Evolutionary conservation across 2,888 invertebrate species (phyloP), one percentile per base, ranked within the genome.

Genomic region (Glaucopsyche alexis): DNA sequence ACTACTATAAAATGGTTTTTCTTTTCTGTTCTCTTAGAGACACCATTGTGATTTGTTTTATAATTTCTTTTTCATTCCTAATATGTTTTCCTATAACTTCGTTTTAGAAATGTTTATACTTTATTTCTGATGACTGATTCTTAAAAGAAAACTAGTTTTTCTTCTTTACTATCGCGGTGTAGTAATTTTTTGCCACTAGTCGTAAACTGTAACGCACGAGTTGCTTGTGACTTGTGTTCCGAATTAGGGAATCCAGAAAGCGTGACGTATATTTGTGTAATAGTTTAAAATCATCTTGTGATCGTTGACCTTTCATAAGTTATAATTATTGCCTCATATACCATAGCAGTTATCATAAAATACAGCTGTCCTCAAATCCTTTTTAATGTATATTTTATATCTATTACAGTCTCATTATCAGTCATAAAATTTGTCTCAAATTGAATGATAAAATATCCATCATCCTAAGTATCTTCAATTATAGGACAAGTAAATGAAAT

Each of bases 211-310:
- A 38, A 60, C 60, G 60, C 60, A 60, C 60, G 60, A 60, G 42
- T 42, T 40, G 42, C 42, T n/a, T n/a, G 65, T 42, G n/a, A 40
- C 42, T 66, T 66, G 66, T 66, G 29, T 16, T 60, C 60, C 29
- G 60, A 66, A 66, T 66, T 16, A 42, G 42, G 42, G 42, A 66
- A 66, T n/a, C 42, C 66, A 66, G 66, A 66, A 66, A 66, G 66
- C 42, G 66, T 66, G 66, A 66, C 66, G 16, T 66, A 38, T 60
- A 29, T 60, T 60, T 60, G 60, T 60, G 60, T 60, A 60, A 29
- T 14, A 38, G 14, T 60, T 60, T 60, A 60, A 55, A 55, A 29
- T 29, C 29, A 60, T 60, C 19, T 60, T 60, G 29, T 60, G 60
- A 29, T 13, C 29, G 29, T 60, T 60, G 29, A 60, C 29, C 60